Conservation (phyloP, 2,797 vertebrate genomes). For the Onychomys torridus region DNA sequence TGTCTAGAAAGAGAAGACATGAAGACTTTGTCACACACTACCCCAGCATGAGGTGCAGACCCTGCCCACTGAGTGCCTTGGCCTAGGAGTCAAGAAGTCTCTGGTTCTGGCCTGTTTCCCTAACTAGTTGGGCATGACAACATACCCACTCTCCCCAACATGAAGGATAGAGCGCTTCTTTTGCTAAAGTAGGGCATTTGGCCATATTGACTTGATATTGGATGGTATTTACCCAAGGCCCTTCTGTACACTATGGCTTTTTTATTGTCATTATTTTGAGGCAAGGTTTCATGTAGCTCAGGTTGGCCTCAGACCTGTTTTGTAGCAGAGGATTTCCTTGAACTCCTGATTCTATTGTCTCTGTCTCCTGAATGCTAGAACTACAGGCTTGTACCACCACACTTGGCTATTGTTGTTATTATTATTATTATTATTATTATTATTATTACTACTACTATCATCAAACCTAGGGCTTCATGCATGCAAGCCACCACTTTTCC, state of each 20-base stretch:
- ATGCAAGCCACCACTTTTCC: neutral
- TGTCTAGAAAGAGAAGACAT: slow-evolving; percentile 73
- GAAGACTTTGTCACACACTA: neutral
- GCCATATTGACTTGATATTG: neutral
- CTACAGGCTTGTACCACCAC: neutral
- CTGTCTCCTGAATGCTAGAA: neutral
- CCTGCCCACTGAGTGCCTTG: neutral
- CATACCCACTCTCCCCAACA: neutral
- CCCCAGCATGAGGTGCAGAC: neutral
- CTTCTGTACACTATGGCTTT: neutral
- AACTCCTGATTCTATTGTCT: neutral
- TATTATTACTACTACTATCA: neutral
- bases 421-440: neutral
- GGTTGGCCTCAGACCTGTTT: neutral
- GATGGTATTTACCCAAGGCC: neutral
- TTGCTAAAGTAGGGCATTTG: neutral
- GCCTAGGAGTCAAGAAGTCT: neutral
- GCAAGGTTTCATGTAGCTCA: neutral
- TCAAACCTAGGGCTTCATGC: neutral
- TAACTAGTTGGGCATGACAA: too few relatives aligned
- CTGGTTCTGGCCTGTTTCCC: neutral
- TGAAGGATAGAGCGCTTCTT: neutral
- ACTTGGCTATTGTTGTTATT: neutral
- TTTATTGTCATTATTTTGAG: neutral
- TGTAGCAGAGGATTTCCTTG: neutral